Percentiles rank a stretch among this genome's conserved stretches.
Evolutionary conservation across 2,113 vertebrate species (phyloP).

Genomic region (Grantiella picta): DNA sequence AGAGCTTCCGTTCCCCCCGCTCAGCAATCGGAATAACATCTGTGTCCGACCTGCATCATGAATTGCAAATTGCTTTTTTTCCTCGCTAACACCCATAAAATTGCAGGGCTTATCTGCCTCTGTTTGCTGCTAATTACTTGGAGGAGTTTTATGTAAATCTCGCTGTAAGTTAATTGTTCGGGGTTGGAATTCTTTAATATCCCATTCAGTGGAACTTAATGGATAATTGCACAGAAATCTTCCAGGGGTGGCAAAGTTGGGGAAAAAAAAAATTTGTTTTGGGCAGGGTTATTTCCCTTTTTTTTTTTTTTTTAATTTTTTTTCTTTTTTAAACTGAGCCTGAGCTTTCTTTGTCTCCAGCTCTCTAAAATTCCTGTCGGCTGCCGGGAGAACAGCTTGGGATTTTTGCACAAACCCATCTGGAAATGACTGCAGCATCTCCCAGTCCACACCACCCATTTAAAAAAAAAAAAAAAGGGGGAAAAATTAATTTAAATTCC

Average conservation of each 20-base stretch:
- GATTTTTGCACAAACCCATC: not conserved
- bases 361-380: not conserved
- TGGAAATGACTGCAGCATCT: not conserved
- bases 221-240: not conserved
- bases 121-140: conserved; percentile 36
- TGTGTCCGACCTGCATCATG: not conserved
- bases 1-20: not conserved
- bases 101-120: conserved; percentile 18
- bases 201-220: not conserved
- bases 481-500: not conserved
- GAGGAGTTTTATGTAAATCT: conserved; percentile 25
- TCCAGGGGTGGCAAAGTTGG: not conserved
- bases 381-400: too few species aligned
- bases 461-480: too few species aligned
- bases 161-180: conserved; percentile 35
- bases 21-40: not conserved
- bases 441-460: not conserved
- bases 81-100: conserved; percentile 3
- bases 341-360: not conserved
- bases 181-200: not conserved
- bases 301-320: not conserved
- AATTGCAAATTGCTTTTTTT: conserved; percentile 36
- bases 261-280: not conserved
- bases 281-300: not conserved
- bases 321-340: not conserved